A percentile compares a stretch with the other conserved stretches of the same genome.
Conservation (phyloP, 2,113 vertebrate species). For the Polyodon spathula region DNA sequence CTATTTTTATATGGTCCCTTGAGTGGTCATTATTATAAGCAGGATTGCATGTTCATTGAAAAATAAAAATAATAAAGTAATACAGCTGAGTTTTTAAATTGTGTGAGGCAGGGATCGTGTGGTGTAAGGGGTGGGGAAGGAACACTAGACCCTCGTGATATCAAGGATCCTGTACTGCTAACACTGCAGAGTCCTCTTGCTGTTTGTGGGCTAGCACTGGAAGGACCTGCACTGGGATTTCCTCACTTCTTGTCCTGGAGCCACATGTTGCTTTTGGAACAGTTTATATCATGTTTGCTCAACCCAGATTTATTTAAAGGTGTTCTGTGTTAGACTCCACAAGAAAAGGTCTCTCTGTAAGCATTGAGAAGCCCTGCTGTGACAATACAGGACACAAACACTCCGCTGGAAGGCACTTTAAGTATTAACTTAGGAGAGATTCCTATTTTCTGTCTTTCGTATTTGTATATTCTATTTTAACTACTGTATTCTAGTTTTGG, state of each 20-base stretch:
- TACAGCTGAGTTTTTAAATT: neutral
- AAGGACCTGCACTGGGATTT: neutral
- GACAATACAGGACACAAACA: too few relatives aligned
- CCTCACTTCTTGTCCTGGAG: neutral
- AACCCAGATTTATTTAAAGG: neutral
- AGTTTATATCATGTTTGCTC: neutral
- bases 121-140: slow-evolving; percentile 25
- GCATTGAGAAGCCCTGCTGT: too few relatives aligned
- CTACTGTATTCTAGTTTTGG: too few relatives aligned
- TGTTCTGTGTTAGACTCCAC: neutral
- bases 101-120: neutral
- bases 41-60: slow-evolving; percentile 37
- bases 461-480: too few relatives aligned
- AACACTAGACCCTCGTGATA: neutral
- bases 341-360: neutral
- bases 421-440: too few relatives aligned
- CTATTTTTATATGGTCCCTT: slow-evolving; percentile 44
- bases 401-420: too few relatives aligned
- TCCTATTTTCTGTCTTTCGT: too few relatives aligned
- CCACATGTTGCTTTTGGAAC: neutral
- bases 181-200: neutral
- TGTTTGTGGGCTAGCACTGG: neutral
- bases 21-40: slow-evolving; percentile 66
- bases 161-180: neutral
- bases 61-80: slow-evolving; percentile 30